Conservation (phyloP, 2,888 invertebrate species). For the Stegophylla sp. region DNA sequence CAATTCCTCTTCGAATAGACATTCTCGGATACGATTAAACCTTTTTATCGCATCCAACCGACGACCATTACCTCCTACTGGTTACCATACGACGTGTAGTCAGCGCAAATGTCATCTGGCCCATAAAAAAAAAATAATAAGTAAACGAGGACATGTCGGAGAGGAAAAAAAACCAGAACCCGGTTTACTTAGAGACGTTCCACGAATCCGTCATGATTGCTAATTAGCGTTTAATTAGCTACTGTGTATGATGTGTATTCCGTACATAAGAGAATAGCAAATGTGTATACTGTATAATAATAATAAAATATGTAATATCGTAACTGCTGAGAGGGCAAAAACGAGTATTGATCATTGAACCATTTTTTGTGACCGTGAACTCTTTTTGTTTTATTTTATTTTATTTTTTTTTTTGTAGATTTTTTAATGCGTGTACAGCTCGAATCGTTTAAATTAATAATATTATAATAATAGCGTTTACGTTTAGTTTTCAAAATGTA, state of each 20-base stretch:
- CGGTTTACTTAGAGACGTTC: constrained; percentile 50
- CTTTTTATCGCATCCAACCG: constrained; percentile 28
- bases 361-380: constrained; percentile 20
- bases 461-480: background rate
- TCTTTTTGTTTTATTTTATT: background rate
- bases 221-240: constrained; percentile 57
- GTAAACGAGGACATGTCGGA: constrained; percentile 46
- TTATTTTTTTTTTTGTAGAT: background rate
- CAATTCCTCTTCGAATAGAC: constrained; percentile 30
- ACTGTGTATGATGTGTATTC: constrained; percentile 43
- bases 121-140: constrained; percentile 38
- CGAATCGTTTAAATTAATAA: background rate
- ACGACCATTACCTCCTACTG: too few species aligned
- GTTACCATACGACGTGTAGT: too few species aligned
- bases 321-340: background rate
- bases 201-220: constrained; percentile 46
- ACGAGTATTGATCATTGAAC: background rate
- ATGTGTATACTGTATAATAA: background rate
- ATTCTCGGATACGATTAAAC: constrained; percentile 48
- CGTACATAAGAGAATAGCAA: background rate
- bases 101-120: constrained; percentile 52
- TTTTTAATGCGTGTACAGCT: background rate
- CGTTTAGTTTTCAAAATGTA: too few species aligned
- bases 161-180: constrained; percentile 21
- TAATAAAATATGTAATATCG: background rate